phyloP scores from a whole-genome alignment of 2,888 invertebrate species.

The Ellobium chinense region DNA sequence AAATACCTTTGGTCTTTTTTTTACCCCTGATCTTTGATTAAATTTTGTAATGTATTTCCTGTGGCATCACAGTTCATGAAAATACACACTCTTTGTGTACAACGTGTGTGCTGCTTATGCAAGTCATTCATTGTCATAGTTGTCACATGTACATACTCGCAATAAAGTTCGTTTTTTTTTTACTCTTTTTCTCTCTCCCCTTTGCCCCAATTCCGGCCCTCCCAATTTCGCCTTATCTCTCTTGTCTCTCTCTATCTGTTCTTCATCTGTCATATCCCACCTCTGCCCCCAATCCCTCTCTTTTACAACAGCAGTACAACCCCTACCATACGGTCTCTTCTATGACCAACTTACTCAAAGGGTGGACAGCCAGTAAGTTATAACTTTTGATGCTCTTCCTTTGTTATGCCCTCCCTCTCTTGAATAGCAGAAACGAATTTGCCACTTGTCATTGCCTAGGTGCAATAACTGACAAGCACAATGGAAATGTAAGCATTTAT shows the following conservation, averaged over 20 bases:
- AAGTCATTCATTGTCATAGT: neutral
- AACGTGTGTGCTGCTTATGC: too few relatives aligned
- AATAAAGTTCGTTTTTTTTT: neutral
- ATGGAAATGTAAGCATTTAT: too few relatives aligned
- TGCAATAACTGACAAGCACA: too few relatives aligned
- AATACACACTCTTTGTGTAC: too few relatives aligned
- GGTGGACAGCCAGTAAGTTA: slow-evolving; percentile 85
- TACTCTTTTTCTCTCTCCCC: neutral
- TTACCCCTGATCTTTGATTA: too few relatives aligned
- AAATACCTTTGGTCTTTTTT: too few relatives aligned
- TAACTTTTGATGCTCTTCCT: slow-evolving; percentile 20
- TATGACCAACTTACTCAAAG: slow-evolving; percentile 88
- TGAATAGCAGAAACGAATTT: neutral
- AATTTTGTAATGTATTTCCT: too few relatives aligned
- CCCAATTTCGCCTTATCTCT: neutral
- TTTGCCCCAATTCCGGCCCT: neutral
- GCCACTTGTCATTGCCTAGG: too few relatives aligned
- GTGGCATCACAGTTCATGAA: too few relatives aligned
- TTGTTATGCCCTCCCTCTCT: slow-evolving; percentile 6
- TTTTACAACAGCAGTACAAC: slow-evolving; percentile 59
- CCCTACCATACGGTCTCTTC: slow-evolving; percentile 94
- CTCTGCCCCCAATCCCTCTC: neutral
- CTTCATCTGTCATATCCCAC: neutral
- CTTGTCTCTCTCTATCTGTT: slow-evolving; percentile 13
- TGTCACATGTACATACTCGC: neutral